phyloP scores from a whole-genome alignment of 1,140 invertebrate genomes.

The Ceratosolen fusciceps region DNA sequence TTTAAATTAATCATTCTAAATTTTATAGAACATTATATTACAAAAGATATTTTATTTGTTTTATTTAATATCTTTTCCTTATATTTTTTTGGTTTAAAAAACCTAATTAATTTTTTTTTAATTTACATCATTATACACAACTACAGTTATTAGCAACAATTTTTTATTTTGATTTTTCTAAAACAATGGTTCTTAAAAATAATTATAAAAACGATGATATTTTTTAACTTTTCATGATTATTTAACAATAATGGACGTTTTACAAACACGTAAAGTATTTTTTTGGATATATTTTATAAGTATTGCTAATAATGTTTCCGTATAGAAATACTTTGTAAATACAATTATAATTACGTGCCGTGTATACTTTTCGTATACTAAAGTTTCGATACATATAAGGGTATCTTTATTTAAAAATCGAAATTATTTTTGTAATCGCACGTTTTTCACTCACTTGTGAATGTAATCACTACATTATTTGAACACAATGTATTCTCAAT shows the following conservation, averaged over 20 bases:
- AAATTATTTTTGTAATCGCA: slow-evolving; percentile 30
- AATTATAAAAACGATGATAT: slow-evolving; percentile 21
- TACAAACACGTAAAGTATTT: slow-evolving; percentile 26
- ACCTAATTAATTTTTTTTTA: too few species aligned
- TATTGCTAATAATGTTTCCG: slow-evolving; percentile 22
- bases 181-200: slow-evolving; percentile 10
- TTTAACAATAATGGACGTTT: slow-evolving; percentile 40
- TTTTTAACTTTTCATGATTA: slow-evolving; percentile 10
- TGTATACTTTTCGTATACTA: slow-evolving; percentile 12
- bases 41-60: background rate
- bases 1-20: slow-evolving; percentile 8
- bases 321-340: slow-evolving; percentile 18
- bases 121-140: background rate
- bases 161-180: slow-evolving; percentile 16
- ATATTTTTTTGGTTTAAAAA: too few species aligned
- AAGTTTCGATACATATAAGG: slow-evolving; percentile 24
- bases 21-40: slow-evolving; percentile 19
- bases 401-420: slow-evolving; percentile 10
- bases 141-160: slow-evolving; percentile 18
- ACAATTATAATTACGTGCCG: slow-evolving; percentile 16
- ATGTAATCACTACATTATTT: slow-evolving; percentile 25
- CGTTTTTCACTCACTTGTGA: background rate
- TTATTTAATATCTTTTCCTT: background rate
- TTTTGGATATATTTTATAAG: slow-evolving; percentile 3
- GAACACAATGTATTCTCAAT: slow-evolving; percentile 29